These are phyloP conservation scores for Actinia equina DNA, from an alignment of 64 coral and sea anemone genomes.

Conservation along the genomic window DNA sequence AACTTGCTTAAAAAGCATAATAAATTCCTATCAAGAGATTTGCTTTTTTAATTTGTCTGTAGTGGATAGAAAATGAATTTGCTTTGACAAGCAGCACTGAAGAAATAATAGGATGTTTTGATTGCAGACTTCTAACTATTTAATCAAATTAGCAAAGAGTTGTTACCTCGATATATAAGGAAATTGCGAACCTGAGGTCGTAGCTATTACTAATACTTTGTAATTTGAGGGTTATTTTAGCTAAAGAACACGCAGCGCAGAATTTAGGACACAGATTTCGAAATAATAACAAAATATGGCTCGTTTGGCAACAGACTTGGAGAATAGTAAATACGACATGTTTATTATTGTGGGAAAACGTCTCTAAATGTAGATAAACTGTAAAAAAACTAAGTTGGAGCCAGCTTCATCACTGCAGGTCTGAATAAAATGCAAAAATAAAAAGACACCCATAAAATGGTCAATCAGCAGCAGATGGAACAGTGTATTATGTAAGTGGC, in stretches of 20 bases:
- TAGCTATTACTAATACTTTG: background rate
- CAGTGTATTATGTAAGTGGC: background rate
- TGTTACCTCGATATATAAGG: no score
- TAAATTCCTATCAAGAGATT: background rate
- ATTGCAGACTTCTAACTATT: background rate
- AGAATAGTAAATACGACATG: background rate
- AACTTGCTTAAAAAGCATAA: background rate
- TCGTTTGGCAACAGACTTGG: background rate
- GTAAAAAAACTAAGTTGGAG: background rate
- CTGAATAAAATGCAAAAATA: background rate
- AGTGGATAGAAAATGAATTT: background rate
- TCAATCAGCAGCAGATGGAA: background rate
- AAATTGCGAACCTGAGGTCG: background rate
- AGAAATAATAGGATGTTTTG: background rate
- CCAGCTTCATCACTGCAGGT: conserved; percentile 21
- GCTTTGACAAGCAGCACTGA: background rate
- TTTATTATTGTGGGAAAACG: background rate
- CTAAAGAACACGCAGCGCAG: background rate
- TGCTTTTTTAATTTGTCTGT: background rate
- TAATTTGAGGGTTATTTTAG: background rate
- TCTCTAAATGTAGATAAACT: conserved; percentile 4
- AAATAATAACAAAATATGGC: conserved; percentile 1
- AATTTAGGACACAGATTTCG: background rate
- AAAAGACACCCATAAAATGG: background rate
- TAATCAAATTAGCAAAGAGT: background rate